Percentiles rank a stretch among this genome's conserved stretches.
phyloP scores from a whole-genome alignment of 2,797 vertebrate species.

The Muscicapa comitata region DNA sequence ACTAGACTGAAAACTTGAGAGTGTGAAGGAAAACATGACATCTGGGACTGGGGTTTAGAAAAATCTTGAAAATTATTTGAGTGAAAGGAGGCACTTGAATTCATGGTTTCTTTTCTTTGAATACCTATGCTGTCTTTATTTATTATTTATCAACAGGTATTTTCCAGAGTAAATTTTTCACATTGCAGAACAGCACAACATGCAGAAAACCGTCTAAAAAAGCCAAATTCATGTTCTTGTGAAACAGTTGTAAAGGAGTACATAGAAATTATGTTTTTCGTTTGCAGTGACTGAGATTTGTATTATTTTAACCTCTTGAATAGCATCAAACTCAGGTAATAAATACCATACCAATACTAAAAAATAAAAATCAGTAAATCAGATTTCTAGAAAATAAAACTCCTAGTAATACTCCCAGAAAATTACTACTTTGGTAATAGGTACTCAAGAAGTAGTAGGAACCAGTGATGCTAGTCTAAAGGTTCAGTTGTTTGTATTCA shows the following conservation, averaged over 20 bases:
- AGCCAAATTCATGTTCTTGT: not conserved
- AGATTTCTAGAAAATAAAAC: not conserved
- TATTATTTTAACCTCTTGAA: not conserved
- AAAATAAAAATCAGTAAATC: not conserved
- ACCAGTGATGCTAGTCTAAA: not conserved
- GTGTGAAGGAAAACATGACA: not conserved
- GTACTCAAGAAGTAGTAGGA: not conserved
- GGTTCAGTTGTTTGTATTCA: not conserved
- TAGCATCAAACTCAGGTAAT: not conserved
- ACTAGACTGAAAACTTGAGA: not conserved
- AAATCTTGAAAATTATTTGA: not conserved
- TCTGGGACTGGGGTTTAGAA: not conserved
- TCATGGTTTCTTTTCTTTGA: not conserved
- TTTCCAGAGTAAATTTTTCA: not conserved
- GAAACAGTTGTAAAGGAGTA: not conserved
- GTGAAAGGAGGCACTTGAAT: not conserved
- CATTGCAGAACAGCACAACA: not conserved
- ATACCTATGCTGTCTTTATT: not conserved
- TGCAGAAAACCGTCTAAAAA: not conserved
- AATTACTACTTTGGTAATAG: not conserved
- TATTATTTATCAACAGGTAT: not conserved
- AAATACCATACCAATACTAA: not conserved
- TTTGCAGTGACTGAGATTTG: not conserved
- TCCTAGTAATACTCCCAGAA: not conserved
- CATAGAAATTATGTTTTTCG: not conserved